phyloP scores from a whole-genome alignment of 2,113 vertebrate species.

The Pantherophis guttatus region DNA sequence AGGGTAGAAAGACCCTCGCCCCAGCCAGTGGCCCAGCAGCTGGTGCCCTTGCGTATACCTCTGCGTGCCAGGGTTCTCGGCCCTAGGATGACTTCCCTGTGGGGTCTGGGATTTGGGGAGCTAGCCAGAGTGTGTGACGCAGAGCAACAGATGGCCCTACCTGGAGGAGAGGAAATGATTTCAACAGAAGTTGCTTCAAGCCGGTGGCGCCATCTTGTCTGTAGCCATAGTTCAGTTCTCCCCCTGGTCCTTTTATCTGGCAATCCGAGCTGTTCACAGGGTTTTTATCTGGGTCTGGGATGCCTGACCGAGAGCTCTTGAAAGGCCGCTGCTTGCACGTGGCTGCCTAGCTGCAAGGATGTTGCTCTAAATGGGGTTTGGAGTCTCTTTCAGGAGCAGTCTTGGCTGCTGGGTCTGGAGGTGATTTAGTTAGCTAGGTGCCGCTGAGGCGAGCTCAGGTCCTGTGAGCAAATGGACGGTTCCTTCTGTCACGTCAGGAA shows the following conservation, averaged over 20 bases:
- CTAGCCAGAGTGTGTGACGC: neutral
- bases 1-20: neutral
- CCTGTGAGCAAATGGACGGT: neutral
- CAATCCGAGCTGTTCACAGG: neutral
- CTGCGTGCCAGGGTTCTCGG: neutral
- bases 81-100: neutral
- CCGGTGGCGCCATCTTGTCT: neutral
- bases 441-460: neutral
- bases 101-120: no score
- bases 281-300: no score
- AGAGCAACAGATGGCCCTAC: neutral
- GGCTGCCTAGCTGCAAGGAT: neutral
- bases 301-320: neutral
- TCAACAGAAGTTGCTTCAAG: conserved; percentile 37
- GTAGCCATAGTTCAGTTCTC: neutral
- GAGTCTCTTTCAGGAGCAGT: neutral
- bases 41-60: neutral
- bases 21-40: neutral
- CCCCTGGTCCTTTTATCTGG: neutral
- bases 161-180: conserved; percentile 65
- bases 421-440: neutral
- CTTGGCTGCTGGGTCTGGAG: neutral
- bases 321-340: neutral
- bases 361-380: neutral
- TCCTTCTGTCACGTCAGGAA: neutral